These are phyloP conservation scores for Drosophila nigromelanica DNA, from an alignment of 1,140 invertebrate genomes.

Conservation along the genomic window DNA sequence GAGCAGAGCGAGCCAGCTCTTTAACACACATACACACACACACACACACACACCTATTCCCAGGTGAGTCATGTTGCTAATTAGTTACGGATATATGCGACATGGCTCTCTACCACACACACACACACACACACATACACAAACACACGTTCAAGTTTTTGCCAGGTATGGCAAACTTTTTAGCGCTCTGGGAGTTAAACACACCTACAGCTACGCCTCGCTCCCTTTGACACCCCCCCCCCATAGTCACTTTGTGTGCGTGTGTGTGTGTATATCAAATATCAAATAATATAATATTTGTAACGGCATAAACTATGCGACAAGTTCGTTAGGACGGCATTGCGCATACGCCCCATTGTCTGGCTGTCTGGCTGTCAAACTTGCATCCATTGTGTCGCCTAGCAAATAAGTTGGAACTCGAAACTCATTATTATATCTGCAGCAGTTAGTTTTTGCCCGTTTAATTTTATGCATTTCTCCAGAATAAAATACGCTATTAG, in stretches of 20 bases:
- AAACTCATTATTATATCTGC: slow-evolving; percentile 6
- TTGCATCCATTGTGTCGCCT: neutral
- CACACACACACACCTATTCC: slow-evolving; percentile 28
- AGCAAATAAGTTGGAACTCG: neutral
- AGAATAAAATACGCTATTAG: too few relatives aligned
- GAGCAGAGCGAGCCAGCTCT: slow-evolving; percentile 23
- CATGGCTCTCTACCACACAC: slow-evolving; percentile 36
- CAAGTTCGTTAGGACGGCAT: slow-evolving; percentile 47
- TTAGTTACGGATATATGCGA: slow-evolving; percentile 77
- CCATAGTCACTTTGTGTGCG: neutral
- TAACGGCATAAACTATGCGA: slow-evolving; percentile 53
- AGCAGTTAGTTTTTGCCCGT: neutral
- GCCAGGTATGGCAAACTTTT: slow-evolving; percentile 49
- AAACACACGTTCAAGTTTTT: slow-evolving; percentile 40
- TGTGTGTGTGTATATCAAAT: slow-evolving; percentile 28
- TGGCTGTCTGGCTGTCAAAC: neutral
- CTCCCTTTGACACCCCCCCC: too few relatives aligned
- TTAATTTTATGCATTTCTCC: too few relatives aligned
- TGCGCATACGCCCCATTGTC: slow-evolving; percentile 67
- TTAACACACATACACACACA: neutral
- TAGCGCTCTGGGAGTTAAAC: slow-evolving; percentile 44
- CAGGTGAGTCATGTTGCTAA: slow-evolving; percentile 78
- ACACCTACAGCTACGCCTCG: neutral
- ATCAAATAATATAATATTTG: slow-evolving; percentile 72
- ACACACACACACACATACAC: slow-evolving; percentile 11